A percentile compares a stretch with the other conserved stretches of the same genome.
phyloP scores from a whole-genome alignment of 2,113 vertebrate species.

The Mastomys natalensis region DNA sequence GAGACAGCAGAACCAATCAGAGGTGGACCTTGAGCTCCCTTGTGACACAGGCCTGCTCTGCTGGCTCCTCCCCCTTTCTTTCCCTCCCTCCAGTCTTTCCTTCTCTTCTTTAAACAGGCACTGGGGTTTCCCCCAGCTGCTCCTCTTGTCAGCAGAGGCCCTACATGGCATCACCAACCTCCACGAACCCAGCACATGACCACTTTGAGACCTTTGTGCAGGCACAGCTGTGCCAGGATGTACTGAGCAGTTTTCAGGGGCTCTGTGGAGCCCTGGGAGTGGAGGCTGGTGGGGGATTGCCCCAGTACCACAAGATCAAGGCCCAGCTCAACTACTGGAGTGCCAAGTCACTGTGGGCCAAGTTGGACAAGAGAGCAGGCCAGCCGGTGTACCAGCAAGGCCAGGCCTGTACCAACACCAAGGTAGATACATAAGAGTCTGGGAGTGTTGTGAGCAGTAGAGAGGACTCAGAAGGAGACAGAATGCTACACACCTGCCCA shows the following conservation, averaged over 20 bases:
- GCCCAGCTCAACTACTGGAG: conserved; percentile 95
- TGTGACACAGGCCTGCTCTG: neutral
- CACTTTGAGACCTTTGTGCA: conserved; percentile 91
- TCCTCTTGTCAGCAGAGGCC: neutral
- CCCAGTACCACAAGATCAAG: conserved; percentile 92
- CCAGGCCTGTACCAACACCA: conserved; percentile 89
- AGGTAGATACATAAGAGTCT: conserved; percentile 85
- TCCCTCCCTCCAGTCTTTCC: neutral
- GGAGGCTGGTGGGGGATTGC: conserved; percentile 85
- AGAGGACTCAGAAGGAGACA: neutral
- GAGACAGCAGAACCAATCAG: neutral
- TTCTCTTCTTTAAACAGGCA: neutral
- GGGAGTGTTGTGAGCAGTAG: neutral
- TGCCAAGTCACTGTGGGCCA: conserved; percentile 95
- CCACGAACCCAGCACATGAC: conserved; percentile 87
- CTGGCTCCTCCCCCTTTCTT: neutral
- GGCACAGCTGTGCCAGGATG: conserved; percentile 91
- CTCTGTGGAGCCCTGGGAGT: conserved; percentile 90
- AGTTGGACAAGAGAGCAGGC: conserved; percentile 93
- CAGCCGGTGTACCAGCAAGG: conserved; percentile 93
- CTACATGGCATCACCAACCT: conserved; percentile 53
- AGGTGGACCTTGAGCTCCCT: neutral
- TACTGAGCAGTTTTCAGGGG: conserved; percentile 88
- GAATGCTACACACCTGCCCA: neutral
- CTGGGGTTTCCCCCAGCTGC: neutral